phyloP scores from a whole-genome alignment of 2,113 vertebrate species.

The Thunnus thynnus region DNA sequence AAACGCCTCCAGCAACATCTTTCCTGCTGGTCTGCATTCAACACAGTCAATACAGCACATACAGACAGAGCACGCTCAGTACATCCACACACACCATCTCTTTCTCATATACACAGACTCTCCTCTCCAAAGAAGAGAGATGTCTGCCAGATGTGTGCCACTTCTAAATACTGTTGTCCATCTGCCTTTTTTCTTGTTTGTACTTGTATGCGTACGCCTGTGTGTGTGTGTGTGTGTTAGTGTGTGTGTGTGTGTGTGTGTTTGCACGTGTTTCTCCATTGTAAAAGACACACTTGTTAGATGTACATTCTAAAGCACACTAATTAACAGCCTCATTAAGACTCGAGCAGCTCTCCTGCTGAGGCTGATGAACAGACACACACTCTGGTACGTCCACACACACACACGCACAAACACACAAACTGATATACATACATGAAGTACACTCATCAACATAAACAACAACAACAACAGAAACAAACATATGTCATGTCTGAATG shows the following conservation, averaged over 20 bases:
- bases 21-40: slow-evolving; percentile 59
- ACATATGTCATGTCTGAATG: neutral
- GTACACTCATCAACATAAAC: slow-evolving; percentile 12
- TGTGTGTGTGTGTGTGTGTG: too few species aligned
- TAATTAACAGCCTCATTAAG: slow-evolving; percentile 84
- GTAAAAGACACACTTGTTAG: slow-evolving; percentile 74
- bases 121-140: slow-evolving; percentile 4
- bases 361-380: slow-evolving; percentile 35
- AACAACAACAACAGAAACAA: slow-evolving; percentile 7
- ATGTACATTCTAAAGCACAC: slow-evolving; percentile 77
- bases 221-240: slow-evolving; percentile 4
- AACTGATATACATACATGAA: neutral
- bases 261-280: slow-evolving; percentile 34
- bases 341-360: slow-evolving; percentile 72
- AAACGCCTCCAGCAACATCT: slow-evolving; percentile 63
- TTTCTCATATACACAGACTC: neutral
- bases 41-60: slow-evolving; percentile 25
- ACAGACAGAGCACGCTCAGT: neutral
- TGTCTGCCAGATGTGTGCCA: slow-evolving; percentile 19
- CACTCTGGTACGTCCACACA: slow-evolving; percentile 8
- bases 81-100: slow-evolving; percentile 10
- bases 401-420: slow-evolving; percentile 10
- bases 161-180: slow-evolving; percentile 20
- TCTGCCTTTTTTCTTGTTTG: slow-evolving; percentile 23
- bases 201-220: slow-evolving; percentile 26